These are phyloP conservation scores for Radopholus similis DNA, from an alignment of 1,140 invertebrate genomes.

Conservation along the genomic window DNA sequence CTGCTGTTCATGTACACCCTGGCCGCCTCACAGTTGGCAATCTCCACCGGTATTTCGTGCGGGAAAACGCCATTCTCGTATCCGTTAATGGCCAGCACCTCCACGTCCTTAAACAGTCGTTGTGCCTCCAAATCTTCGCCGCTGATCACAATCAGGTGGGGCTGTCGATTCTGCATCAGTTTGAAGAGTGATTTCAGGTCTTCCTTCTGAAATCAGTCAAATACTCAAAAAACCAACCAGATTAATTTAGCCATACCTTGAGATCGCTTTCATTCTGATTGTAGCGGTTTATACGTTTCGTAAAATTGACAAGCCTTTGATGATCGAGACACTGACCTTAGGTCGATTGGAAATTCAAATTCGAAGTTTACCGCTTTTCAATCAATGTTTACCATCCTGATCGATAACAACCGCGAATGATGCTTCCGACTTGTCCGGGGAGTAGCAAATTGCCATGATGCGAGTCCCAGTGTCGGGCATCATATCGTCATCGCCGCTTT, in stretches of 20 bases:
- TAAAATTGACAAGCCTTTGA: constrained; percentile 76
- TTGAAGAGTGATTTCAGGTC: constrained; percentile 77
- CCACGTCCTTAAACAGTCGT: constrained; percentile 42
- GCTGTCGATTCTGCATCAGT: constrained; percentile 84
- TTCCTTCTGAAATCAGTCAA: constrained; percentile 45
- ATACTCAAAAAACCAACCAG: constrained; percentile 3
- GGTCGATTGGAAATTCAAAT: not conserved
- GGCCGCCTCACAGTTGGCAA: constrained; percentile 43
- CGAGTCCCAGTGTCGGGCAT: constrained; percentile 82
- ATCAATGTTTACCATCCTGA: constrained; percentile 73
- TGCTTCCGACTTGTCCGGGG: constrained; percentile 77
- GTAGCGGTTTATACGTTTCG: constrained; percentile 76
- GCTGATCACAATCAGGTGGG: constrained; percentile 84
- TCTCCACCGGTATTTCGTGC: constrained; percentile 40
- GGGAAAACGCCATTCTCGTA: constrained; percentile 16
- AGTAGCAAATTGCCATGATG: constrained; percentile 81
- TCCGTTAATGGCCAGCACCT: constrained; percentile 26
- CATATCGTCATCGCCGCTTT: constrained; percentile 68
- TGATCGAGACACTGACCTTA: constrained; percentile 73
- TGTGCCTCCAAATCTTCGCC: constrained; percentile 71
- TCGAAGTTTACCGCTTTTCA: too few relatives aligned
- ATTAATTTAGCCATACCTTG: constrained; percentile 64
- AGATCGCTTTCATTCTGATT: constrained; percentile 70
- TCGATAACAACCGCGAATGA: constrained; percentile 82
- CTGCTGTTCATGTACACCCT: constrained; percentile 45